phyloP scores from a whole-genome alignment of 2,888 invertebrate genomes.

The Oconnorella tubifera region DNA sequence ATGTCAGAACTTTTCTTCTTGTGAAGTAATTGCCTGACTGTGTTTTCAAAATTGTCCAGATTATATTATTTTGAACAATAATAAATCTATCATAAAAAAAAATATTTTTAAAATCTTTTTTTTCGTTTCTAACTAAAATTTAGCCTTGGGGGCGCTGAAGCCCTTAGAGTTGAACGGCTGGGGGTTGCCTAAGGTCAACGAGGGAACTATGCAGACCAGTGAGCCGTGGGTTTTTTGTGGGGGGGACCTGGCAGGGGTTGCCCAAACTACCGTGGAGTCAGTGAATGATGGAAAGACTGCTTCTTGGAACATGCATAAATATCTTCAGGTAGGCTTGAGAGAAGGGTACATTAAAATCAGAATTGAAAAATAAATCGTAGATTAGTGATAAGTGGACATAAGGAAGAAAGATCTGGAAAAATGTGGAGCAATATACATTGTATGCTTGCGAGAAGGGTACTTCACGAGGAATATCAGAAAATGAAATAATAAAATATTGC shows the following conservation, averaged over 20 bases:
- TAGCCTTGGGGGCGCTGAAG: conserved; percentile 66
- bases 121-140: too few relatives aligned
- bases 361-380: too few relatives aligned
- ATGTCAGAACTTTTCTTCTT: too few relatives aligned
- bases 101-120: too few relatives aligned
- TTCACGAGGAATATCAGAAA: too few relatives aligned
- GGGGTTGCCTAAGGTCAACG: conserved; percentile 77
- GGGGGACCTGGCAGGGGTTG: conserved; percentile 88
- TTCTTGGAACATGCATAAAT: conserved; percentile 90
- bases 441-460: neutral
- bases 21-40: too few relatives aligned
- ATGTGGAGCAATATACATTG: neutral
- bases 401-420: neutral
- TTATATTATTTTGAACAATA: too few relatives aligned
- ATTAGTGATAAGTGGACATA: too few relatives aligned
- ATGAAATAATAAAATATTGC: too few relatives aligned
- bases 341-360: too few relatives aligned
- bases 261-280: conserved; percentile 96
- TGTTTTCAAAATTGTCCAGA: too few relatives aligned
- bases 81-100: too few relatives aligned
- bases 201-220: conserved; percentile 73
- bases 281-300: conserved; percentile 98
- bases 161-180: conserved; percentile 74
- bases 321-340: conserved; percentile 76
- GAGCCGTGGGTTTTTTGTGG: conserved; percentile 82